Evolutionary conservation across 2,113 vertebrate species (phyloP).

Genomic region (Sphyrna mokarran): DNA sequence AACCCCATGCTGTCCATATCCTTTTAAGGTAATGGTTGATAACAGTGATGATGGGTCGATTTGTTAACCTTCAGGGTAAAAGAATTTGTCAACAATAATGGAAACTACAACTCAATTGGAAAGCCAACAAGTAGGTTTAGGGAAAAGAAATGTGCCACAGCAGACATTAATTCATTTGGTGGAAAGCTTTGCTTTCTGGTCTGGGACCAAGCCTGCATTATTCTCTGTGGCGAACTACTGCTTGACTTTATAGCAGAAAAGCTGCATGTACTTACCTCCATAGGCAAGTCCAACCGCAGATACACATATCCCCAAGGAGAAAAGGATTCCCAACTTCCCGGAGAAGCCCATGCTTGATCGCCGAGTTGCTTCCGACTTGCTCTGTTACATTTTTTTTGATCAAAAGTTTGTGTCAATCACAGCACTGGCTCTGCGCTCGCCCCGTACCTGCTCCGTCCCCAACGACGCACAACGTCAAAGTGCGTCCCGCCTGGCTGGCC

Average conservation of each 20-base stretch:
- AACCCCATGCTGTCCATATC: neutral
- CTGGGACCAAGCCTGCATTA: neutral
- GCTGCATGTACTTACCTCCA: neutral
- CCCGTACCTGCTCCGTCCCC: neutral
- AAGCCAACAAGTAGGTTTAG: neutral
- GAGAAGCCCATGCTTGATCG: slow-evolving; percentile 6
- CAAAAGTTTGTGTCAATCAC: neutral
- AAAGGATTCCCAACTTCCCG: neutral
- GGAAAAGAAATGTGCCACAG: neutral
- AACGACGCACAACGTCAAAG: neutral
- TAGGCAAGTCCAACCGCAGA: neutral
- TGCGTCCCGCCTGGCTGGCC: neutral
- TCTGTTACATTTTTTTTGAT: neutral
- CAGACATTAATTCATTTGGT: neutral
- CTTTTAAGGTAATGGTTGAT: neutral
- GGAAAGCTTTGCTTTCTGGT: neutral
- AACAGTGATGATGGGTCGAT: neutral
- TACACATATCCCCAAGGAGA: neutral
- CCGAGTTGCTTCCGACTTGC: neutral
- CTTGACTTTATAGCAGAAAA: neutral
- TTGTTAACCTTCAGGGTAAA: neutral
- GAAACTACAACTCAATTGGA: neutral
- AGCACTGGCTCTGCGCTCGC: neutral
- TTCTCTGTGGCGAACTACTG: neutral
- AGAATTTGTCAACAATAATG: neutral